These are phyloP conservation scores for Halcyon chelicuti DNA, from an alignment of 2,797 vertebrate genomes.

Conservation along the genomic window DNA sequence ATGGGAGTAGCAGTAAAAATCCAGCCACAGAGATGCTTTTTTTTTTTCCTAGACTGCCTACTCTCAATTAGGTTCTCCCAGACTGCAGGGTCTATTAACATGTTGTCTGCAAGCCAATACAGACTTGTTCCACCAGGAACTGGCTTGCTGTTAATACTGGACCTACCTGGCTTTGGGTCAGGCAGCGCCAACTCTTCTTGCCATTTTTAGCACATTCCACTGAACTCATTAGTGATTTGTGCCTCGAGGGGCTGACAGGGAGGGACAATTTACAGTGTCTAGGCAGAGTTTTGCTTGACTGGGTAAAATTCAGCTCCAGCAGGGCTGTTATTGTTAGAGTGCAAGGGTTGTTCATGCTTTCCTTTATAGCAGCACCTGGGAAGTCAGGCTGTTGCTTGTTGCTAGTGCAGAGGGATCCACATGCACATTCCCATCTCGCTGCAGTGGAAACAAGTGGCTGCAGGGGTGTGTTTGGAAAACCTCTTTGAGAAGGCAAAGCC, in stretches of 20 bases:
- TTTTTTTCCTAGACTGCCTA: slow-evolving; percentile 28
- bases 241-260: slow-evolving; percentile 33
- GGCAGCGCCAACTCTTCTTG: slow-evolving; percentile 34
- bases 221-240: slow-evolving; percentile 31
- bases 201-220: slow-evolving; percentile 64
- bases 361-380: background rate
- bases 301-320: background rate
- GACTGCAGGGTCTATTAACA: background rate
- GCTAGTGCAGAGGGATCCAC: background rate
- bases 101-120: slow-evolving; percentile 32
- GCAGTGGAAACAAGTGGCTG: background rate
- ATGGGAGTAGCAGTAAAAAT: slow-evolving; percentile 54
- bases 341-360: background rate
- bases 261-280: slow-evolving; percentile 48
- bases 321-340: background rate
- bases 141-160: slow-evolving; percentile 46
- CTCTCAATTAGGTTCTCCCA: slow-evolving; percentile 26
- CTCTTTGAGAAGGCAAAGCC: background rate
- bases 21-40: slow-evolving; percentile 2
- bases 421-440: background rate
- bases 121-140: slow-evolving; percentile 65
- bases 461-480: background rate
- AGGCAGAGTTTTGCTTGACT: slow-evolving; percentile 14
- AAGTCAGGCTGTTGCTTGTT: background rate
- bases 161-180: slow-evolving; percentile 40